Evolutionary conservation across 1,140 invertebrate genomes (phyloP), one percentile per base, ranked within the genome.

Genomic region (Battus philenor): DNA sequence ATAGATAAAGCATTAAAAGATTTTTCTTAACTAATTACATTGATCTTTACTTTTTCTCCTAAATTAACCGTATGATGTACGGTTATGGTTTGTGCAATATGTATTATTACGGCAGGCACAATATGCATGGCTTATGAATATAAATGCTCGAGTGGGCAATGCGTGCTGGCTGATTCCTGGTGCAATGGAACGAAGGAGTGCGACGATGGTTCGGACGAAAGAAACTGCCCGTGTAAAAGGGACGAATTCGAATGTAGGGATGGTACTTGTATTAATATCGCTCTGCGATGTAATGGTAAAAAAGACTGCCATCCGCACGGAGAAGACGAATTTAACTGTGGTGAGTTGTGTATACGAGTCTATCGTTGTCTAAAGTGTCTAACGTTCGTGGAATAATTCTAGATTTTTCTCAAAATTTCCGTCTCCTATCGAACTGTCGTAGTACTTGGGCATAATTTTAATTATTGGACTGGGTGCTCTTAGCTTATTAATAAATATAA

Each of bases 181-280:
- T 96, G 94, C 87, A 93, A 96, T 72, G 91, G 91, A 50, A 89
- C 90, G 60, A 86, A 87, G 68, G 90, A 95, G 62, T 95, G 93
- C 86, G 85, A 90, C 18, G 92, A 93, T 76, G 86, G 87, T 68
- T 91, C 92, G 50, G 94, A 96, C 68, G 94, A 96, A 86, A 68
- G 68, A 47, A 71, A 88, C 66, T 92, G 91, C 68, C 87, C 86
- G 26, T 86, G 82, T 62, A 82, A 75, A 68, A 66, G 79, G 41
- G 70, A 55, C 27, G 77, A 90, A 55, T 90, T 89, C 70, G 70
- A 72, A 43, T 93, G 91, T 76, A 55, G 68, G 9, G 88, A 88
- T 64, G 89, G 89, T 18, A 63, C 82, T 50, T 90, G 89, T 69
- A 87, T 90, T 48, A 85, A 81, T 50, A 67, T 71, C 47, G 70